Conservation (phyloP, 2,888 invertebrate genomes). For the Thereva nobilitata region DNA sequence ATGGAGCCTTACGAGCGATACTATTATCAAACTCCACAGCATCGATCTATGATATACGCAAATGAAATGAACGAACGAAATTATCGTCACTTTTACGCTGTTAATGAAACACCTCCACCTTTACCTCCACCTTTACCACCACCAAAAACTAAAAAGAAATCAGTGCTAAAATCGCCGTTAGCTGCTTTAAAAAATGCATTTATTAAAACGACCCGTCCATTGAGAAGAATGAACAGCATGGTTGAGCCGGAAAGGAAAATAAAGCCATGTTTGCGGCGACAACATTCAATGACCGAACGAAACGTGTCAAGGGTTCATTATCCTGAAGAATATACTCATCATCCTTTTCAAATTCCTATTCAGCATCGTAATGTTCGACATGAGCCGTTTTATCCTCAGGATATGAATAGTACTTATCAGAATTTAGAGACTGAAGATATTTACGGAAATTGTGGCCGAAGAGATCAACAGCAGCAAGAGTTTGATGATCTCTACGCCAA, state of each 20-base stretch:
- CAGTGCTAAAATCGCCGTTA: constrained; percentile 55
- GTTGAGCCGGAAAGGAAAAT: constrained; percentile 53
- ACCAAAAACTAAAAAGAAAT: constrained; percentile 56
- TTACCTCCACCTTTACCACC: constrained; percentile 51
- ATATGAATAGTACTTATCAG: constrained; percentile 56
- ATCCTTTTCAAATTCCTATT: constrained; percentile 39
- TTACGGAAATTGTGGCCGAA: constrained; percentile 48
- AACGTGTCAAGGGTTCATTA: constrained; percentile 55
- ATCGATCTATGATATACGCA: constrained; percentile 32
- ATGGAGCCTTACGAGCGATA: constrained; percentile 57
- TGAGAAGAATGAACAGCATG: constrained; percentile 58
- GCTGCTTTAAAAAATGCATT: constrained; percentile 56
- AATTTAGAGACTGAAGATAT: constrained; percentile 56
- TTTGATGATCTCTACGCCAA: constrained; percentile 57
- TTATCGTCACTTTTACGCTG: constrained; percentile 39
- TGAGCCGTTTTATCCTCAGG: constrained; percentile 44
- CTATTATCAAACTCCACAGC: constrained; percentile 45
- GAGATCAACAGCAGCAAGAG: constrained; percentile 43
- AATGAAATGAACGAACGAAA: constrained; percentile 38
- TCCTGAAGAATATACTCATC: constrained; percentile 42
- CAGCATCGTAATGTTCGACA: constrained; percentile 30
- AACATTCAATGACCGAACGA: constrained; percentile 57
- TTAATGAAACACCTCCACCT: constrained; percentile 32
- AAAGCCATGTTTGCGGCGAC: constrained; percentile 52
- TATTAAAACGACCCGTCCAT: constrained; percentile 54